phyloP scores from a whole-genome alignment of 2,888 invertebrate species.

The Octodonta nipae region DNA sequence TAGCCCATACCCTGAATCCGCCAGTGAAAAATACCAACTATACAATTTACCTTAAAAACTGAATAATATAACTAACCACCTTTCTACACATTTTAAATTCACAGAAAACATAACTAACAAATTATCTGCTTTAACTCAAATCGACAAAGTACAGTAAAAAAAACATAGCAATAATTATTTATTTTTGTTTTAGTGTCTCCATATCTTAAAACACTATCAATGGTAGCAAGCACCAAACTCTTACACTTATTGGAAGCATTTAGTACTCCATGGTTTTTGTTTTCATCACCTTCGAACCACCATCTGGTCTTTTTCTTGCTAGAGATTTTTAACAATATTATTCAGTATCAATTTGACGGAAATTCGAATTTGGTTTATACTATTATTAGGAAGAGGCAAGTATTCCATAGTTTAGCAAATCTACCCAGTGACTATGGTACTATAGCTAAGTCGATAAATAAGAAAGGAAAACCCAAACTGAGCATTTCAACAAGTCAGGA shows the following conservation, averaged over 20 bases:
- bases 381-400: constrained; percentile 94
- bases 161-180: too few relatives aligned
- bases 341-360: constrained; percentile 98
- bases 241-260: constrained; percentile 94
- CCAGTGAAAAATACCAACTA: too few relatives aligned
- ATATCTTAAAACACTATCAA: constrained; percentile 94
- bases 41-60: too few relatives aligned
- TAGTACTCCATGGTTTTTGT: constrained; percentile 98
- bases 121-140: too few relatives aligned
- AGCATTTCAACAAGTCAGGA: constrained; percentile 36
- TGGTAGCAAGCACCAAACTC: constrained; percentile 96
- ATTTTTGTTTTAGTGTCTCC: constrained; percentile 67
- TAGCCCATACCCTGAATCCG: too few relatives aligned
- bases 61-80: too few relatives aligned
- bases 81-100: too few relatives aligned
- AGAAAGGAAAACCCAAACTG: constrained; percentile 25
- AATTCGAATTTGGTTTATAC: constrained; percentile 98
- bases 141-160: too few relatives aligned
- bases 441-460: constrained; percentile 64
- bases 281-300: constrained; percentile 90
- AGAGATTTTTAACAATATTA: constrained; percentile 99
- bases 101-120: too few relatives aligned
- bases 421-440: constrained; percentile 84
- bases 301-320: constrained; percentile 95
- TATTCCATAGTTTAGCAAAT: constrained; percentile 95